phyloP scores from a whole-genome alignment of 2,113 vertebrate species.

The Hypomesus transpacificus region DNA sequence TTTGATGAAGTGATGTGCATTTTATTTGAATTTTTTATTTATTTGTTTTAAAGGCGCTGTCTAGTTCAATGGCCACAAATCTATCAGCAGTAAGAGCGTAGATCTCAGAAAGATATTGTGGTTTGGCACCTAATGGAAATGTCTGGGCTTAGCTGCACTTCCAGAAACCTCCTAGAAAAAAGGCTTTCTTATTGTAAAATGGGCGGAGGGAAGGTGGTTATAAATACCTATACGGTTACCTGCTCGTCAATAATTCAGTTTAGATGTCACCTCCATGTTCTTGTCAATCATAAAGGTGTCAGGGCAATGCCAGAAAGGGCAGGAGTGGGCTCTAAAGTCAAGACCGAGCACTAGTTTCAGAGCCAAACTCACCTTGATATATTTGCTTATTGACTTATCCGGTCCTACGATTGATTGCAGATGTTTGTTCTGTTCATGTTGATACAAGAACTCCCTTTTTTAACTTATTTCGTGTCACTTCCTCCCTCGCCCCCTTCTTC shows the following conservation, averaged over 20 bases:
- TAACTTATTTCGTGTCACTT: background rate
- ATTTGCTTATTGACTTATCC: background rate
- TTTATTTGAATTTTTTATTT: conserved; percentile 11
- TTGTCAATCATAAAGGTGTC: conserved; percentile 19
- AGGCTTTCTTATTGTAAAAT: conserved; percentile 24
- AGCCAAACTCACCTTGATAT: background rate
- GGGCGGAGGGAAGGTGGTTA: no score
- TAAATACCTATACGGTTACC: background rate
- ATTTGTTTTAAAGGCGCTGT: background rate
- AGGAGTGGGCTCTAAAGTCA: conserved; percentile 26
- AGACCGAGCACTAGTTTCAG: background rate
- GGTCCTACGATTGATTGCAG: conserved; percentile 39
- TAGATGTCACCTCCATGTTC: conserved; percentile 19
- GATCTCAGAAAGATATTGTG: conserved; percentile 39
- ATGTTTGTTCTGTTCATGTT: conserved; percentile 35
- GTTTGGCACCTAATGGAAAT: conserved; percentile 30
- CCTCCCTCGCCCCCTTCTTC: conserved; percentile 4
- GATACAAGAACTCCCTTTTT: background rate
- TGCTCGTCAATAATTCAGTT: conserved; percentile 38
- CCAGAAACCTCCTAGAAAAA: conserved; percentile 24
- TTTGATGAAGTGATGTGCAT: conserved; percentile 27
- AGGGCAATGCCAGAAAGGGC: conserved; percentile 20
- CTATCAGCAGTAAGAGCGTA: conserved; percentile 41
- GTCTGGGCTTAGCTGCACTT: conserved; percentile 35
- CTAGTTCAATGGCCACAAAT: conserved; percentile 36